Base-by-base conservation (phyloP, 1,140 invertebrate species). In the Probaryconus sp. region DNA sequence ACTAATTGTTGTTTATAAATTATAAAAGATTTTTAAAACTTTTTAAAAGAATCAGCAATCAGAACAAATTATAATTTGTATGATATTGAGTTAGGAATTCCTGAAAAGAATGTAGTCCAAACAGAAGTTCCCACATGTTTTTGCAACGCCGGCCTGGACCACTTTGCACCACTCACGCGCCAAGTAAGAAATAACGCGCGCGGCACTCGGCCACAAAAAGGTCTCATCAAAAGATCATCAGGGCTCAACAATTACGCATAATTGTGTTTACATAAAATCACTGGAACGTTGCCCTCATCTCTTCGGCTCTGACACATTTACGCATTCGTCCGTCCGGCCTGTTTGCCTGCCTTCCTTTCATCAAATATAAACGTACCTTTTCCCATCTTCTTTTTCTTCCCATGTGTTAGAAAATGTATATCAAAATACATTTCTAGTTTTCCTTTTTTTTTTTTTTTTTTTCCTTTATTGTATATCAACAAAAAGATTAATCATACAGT, bases 81-180 rank as follows among this genome's bases (percentile, higher is more conserved):
- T n/a, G n/a, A n/a, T n/a, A n/a, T n/a, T n/a, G n/a, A n/a, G n/a
- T n/a, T n/a, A n/a, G n/a, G n/a, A n/a, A n/a, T 70, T 70, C 56
- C 56, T 56, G 56, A 55, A 70, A 63, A 63, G 56, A 63, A 71
- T 71, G 58, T 64, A 58, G 51, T 56, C 42, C 58, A 31, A 42
- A 71, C 58, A 56, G 14, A 48, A 43, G 28, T 64, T 63, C 48
- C 55, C 68, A 64, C 16, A 3, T 16, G 40, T 71, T 63, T 56
- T 71, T 71, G 50, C 26, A 20, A 7, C 50, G 28, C 31, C 63
- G 68, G 61, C 64, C 64, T 58, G 64, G 14, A 68, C 45, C 64
- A 68, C 64, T 68, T 68, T 26, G 11, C 17, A 10, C 11, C 7
- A 10, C 51, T 42, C 50, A 50, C 3, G 7, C 7, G 21, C n/a